A percentile compares a stretch with the other conserved stretches of the same genome.
Evolutionary conservation across 2,888 invertebrate genomes (phyloP).

Genomic region (Rhimphoctona megacephalus): DNA sequence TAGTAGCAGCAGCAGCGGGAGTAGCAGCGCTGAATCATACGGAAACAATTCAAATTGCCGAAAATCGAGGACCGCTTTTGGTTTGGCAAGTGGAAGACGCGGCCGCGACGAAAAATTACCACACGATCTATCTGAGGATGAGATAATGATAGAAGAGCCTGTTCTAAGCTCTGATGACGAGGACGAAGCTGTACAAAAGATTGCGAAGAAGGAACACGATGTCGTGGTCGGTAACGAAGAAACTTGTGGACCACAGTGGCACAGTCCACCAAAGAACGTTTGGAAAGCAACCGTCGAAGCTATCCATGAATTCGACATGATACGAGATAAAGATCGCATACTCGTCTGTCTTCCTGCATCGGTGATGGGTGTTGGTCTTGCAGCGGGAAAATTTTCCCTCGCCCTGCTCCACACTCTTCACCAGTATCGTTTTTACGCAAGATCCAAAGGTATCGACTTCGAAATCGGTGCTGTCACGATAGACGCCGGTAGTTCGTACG

Average conservation of each 20-base stretch:
- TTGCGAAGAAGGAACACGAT: conserved; percentile 73
- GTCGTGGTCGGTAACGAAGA: conserved; percentile 74
- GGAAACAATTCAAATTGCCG: conserved; percentile 75
- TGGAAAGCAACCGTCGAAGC: conserved; percentile 94
- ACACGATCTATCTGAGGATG: conserved; percentile 82
- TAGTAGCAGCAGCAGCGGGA: conserved; percentile 69
- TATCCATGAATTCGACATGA: conserved; percentile 93
- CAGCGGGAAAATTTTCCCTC: conserved; percentile 93
- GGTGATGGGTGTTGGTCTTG: conserved; percentile 63
- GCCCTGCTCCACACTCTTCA: conserved; percentile 93
- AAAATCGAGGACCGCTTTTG: conserved; percentile 71
- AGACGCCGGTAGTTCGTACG: conserved; percentile 88
- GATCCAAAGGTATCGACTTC: conserved; percentile 91
- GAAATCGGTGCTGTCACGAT: conserved; percentile 91
- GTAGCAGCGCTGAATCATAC: conserved; percentile 81
- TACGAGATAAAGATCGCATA: conserved; percentile 92
- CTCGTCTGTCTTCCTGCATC: conserved; percentile 91
- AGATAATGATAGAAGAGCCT: conserved; percentile 77
- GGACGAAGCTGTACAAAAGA: conserved; percentile 49
- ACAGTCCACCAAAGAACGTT: conserved; percentile 91
- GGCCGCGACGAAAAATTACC: conserved; percentile 71
- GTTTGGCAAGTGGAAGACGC: conserved; percentile 71
- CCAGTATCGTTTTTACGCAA: conserved; percentile 93
- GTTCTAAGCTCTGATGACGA: conserved; percentile 67
- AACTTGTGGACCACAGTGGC: conserved; percentile 87